phyloP scores from a whole-genome alignment of 2,797 vertebrate species.

The Oryzias dopingdopingensis region DNA sequence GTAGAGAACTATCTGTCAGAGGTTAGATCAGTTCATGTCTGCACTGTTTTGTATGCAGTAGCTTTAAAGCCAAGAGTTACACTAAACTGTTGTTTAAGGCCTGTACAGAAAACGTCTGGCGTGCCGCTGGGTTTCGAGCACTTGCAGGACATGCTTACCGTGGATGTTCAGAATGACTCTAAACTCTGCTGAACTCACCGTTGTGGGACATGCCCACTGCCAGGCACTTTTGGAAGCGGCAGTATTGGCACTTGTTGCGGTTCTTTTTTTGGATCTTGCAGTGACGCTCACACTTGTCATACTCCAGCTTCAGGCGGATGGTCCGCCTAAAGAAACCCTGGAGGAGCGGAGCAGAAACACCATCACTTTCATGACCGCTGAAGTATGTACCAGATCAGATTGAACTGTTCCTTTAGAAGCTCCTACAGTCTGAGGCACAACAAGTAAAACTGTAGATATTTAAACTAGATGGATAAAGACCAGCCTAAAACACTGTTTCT shows the following conservation, averaged over 20 bases:
- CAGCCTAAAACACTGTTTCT: constrained; percentile 25
- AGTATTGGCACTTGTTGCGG: constrained; percentile 97
- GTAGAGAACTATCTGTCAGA: too few species aligned
- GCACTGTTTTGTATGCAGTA: too few species aligned
- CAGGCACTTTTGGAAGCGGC: constrained; percentile 98
- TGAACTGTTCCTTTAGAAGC: not conserved
- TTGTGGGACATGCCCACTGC: constrained; percentile 98
- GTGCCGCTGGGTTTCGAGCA: not conserved
- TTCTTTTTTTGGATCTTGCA: constrained; percentile 99
- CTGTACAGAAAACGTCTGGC: not conserved
- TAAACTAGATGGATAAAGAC: constrained; percentile 3
- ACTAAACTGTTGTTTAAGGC: too few species aligned
- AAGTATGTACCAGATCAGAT: not conserved
- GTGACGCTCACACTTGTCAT: constrained; percentile 89
- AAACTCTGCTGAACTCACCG: constrained; percentile 76
- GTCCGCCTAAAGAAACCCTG: constrained; percentile 96
- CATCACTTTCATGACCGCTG: not conserved
- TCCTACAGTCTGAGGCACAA: not conserved
- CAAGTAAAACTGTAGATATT: constrained; percentile 1
- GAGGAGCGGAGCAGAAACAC: not conserved
- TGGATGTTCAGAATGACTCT: too few species aligned
- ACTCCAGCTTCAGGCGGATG: constrained; percentile 91
- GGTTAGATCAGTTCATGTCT: too few species aligned
- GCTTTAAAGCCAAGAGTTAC: too few species aligned
- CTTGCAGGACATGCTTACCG: not conserved